phyloP scores from a whole-genome alignment of 1,140 invertebrate genomes.

The Drosophila jambulina region DNA sequence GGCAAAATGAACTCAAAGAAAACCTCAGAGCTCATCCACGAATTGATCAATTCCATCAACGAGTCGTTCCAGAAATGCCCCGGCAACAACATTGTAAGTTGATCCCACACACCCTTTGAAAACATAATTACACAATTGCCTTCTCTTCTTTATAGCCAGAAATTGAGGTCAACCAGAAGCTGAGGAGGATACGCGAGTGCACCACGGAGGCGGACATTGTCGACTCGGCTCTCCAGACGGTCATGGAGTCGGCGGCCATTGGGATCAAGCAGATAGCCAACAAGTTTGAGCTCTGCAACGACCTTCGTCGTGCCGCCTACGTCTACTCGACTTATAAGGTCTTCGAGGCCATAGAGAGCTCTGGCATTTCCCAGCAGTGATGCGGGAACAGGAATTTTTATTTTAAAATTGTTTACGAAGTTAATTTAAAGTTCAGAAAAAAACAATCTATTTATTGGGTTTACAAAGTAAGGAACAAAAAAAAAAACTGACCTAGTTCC shows the following conservation, averaged over 20 bases:
- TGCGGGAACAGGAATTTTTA: neutral
- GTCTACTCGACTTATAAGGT: conserved; percentile 93
- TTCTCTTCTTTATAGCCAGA: conserved; percentile 39
- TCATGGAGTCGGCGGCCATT: conserved; percentile 90
- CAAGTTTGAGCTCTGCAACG: conserved; percentile 91
- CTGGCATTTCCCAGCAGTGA: conserved; percentile 86
- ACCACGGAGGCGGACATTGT: conserved; percentile 93
- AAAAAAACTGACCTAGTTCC: too few relatives aligned
- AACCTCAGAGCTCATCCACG: conserved; percentile 56
- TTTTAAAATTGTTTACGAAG: too few relatives aligned
- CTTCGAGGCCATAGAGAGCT: conserved; percentile 91
- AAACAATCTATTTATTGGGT: too few relatives aligned
- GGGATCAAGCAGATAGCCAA: conserved; percentile 90
- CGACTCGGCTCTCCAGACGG: conserved; percentile 92
- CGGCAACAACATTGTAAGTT: conserved; percentile 29
- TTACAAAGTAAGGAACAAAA: neutral
- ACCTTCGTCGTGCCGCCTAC: conserved; percentile 93
- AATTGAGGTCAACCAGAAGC: conserved; percentile 88
- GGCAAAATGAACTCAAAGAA: conserved; percentile 91
- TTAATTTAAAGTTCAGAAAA: neutral
- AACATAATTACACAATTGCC: too few relatives aligned
- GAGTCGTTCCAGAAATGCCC: conserved; percentile 39
- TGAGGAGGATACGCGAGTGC: conserved; percentile 85
- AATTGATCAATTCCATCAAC: conserved; percentile 70
- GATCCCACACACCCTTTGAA: neutral